Conservation (phyloP, 2,797 vertebrate genomes). For the Coranthus polyacanthus region DNA sequence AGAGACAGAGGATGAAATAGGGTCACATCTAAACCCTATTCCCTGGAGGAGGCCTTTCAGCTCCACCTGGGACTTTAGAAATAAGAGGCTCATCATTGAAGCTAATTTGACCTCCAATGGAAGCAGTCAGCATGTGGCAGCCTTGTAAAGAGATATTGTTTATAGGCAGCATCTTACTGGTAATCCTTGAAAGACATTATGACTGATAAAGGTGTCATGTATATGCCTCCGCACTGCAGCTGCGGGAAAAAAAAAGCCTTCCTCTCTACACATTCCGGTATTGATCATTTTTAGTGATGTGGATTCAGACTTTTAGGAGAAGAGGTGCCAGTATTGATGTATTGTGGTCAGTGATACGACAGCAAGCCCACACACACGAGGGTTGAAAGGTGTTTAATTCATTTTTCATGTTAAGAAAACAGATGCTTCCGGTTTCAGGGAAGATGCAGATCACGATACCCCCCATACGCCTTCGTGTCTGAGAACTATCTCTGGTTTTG, state of each 20-base stretch:
- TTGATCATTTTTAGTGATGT: slow-evolving; percentile 59
- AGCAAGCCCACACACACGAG: slow-evolving; percentile 36
- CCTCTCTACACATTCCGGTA: slow-evolving; percentile 56
- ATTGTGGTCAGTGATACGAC: slow-evolving; percentile 56
- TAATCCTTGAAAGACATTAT: slow-evolving; percentile 38
- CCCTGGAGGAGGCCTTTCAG: slow-evolving; percentile 47
- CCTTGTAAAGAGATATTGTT: slow-evolving; percentile 10
- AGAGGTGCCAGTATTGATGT: slow-evolving; percentile 71
- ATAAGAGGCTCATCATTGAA: slow-evolving; percentile 70
- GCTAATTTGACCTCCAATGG: slow-evolving; percentile 71
- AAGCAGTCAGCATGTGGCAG: slow-evolving; percentile 50
- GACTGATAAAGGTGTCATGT: slow-evolving; percentile 31
- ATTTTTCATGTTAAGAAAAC: slow-evolving; percentile 72
- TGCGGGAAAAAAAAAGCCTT: slow-evolving; percentile 33
- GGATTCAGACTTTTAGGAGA: slow-evolving; percentile 52
- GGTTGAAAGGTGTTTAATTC: slow-evolving; percentile 62
- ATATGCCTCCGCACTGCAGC: slow-evolving; percentile 24
- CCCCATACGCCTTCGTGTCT: slow-evolving; percentile 26
- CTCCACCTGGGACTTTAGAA: slow-evolving; percentile 53
- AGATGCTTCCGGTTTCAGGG: slow-evolving; percentile 63
- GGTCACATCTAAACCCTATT: slow-evolving; percentile 50
- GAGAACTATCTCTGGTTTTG: slow-evolving; percentile 58
- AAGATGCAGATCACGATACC: slow-evolving; percentile 58
- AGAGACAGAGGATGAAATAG: slow-evolving; percentile 39
- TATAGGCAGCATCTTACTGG: slow-evolving; percentile 47